Base-by-base conservation (phyloP, 2,113 vertebrate genomes). In the Piprites chloris region DNA sequence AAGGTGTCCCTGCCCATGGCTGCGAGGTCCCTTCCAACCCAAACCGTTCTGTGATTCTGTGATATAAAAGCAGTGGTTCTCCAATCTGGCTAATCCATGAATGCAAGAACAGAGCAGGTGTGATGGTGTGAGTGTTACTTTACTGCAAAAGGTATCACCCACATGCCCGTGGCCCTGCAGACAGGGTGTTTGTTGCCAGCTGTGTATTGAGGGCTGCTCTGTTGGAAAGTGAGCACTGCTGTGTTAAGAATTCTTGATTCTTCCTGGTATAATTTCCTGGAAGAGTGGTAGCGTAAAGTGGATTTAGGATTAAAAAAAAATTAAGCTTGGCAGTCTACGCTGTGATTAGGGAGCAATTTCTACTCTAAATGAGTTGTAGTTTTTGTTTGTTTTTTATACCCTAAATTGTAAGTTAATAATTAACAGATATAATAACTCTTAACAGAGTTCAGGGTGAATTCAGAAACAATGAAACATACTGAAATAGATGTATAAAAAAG, bases 61-160 rank as follows among this genome's bases (percentile, higher is more conserved):
- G 78, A 6, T 21, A 8, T 3, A 7, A 20, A 87, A 47, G 44
- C 20, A 20, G 28, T 21, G 42, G 8, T 55, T 78, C 35, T 93
- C 24, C 30, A 5, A 1, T 14, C 12, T 30, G 33, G 20, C 32
- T 66, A 2, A n/a, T 47, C 55, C 7, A 1, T 10, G 9, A 62
- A 27, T 14, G 33, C 8, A n/a, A 42, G 49, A 11, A 50, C 23
- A 47, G 49, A 72, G 63, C 4, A 10, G 24, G 24, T 7, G 5
- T 1, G 0, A 0, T 50, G 44, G 74, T 7, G 4, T 20, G 42
- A 42, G 17, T 52, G 62, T 8, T 19, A 3, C 11, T 17, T 24
- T 4, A 10, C 35, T 7, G 8, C 63, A 28, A 6, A n/a, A 58
- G 59, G 2, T 47, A 14, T 39, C 13, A 21, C 46, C 23, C 28